Percentiles rank a stretch among this genome's conserved stretches.
Evolutionary conservation across 2,113 vertebrate species (phyloP).

Genomic region (Oxygymnocypris stewartii): DNA sequence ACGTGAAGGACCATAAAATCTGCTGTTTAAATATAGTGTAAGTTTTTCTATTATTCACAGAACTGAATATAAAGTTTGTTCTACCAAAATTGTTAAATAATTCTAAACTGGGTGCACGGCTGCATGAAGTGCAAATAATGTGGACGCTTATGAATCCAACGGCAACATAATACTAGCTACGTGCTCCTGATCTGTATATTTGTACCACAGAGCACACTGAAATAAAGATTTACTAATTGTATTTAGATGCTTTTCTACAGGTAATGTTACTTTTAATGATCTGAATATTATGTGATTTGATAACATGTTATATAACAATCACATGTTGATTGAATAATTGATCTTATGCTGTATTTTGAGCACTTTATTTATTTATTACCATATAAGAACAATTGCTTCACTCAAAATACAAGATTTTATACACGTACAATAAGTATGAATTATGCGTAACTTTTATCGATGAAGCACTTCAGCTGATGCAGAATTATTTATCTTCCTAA

Average conservation of each 20-base stretch:
- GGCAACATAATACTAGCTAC: slow-evolving; percentile 38
- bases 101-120: not conserved
- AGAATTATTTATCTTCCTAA: not conserved
- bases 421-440: not conserved
- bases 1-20: slow-evolving; percentile 20
- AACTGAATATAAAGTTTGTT: not conserved
- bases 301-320: slow-evolving; percentile 53
- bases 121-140: not conserved
- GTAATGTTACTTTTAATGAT: slow-evolving; percentile 51
- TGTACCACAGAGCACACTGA: slow-evolving; percentile 45
- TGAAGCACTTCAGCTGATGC: slow-evolving; percentile 23
- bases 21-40: not conserved
- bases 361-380: slow-evolving; percentile 81
- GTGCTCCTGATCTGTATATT: slow-evolving; percentile 66
- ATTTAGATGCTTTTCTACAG: slow-evolving; percentile 62
- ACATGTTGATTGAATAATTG: slow-evolving; percentile 57
- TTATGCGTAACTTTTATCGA: not conserved
- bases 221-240: slow-evolving; percentile 21
- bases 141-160: slow-evolving; percentile 27
- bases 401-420: slow-evolving; percentile 41
- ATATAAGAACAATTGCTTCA: slow-evolving; percentile 58
- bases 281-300: slow-evolving; percentile 62
- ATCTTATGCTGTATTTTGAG: slow-evolving; percentile 68
- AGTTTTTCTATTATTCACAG: not conserved
- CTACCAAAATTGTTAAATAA: not conserved